Percentiles rank a stretch among this genome's conserved stretches.
Conservation (phyloP, 2,888 invertebrate species). For the Spicauda simplicius region DNA sequence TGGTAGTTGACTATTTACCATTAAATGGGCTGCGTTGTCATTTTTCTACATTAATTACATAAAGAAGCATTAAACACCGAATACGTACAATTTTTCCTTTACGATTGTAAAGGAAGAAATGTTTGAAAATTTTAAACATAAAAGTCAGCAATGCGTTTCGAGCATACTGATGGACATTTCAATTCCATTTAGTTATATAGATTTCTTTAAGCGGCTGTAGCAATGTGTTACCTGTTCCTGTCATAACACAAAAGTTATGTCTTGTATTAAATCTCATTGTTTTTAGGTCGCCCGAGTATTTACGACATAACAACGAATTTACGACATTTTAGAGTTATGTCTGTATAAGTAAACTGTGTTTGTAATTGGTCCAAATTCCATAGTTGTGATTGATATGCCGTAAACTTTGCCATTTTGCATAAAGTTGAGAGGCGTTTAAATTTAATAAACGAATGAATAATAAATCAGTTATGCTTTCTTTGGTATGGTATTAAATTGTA, state of each 20-base stretch:
- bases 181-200: neutral
- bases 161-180: neutral
- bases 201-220: slow-evolving; percentile 9
- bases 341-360: slow-evolving; percentile 18
- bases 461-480: too few relatives aligned
- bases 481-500: too few relatives aligned
- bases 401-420: slow-evolving; percentile 28
- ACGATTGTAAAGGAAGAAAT: too few relatives aligned
- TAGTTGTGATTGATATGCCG: slow-evolving; percentile 44
- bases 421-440: neutral
- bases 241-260: slow-evolving; percentile 46
- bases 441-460: neutral
- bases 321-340: slow-evolving; percentile 41
- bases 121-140: too few relatives aligned
- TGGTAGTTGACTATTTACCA: too few relatives aligned
- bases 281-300: slow-evolving; percentile 48
- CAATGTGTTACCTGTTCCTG: slow-evolving; percentile 26
- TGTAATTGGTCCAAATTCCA: slow-evolving; percentile 53
- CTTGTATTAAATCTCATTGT: slow-evolving; percentile 47
- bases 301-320: slow-evolving; percentile 47
- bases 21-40: too few relatives aligned
- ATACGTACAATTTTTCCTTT: too few relatives aligned
- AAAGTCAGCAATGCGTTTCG: too few relatives aligned
- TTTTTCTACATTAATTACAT: too few relatives aligned
- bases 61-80: too few relatives aligned